Evolutionary conservation across 2,113 vertebrate species (phyloP).

Genomic region (cattle (Bos taurus)): ARS-UCD2.0 NC_037340.1:47904001-47904500

Average conservation of each 20-base stretch:
- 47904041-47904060: neutral
- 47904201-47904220: neutral
- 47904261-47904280: neutral
- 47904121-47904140: neutral
- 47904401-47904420: neutral
- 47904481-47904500: neutral
- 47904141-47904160: neutral
- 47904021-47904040: neutral
- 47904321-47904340: neutral
- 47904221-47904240: neutral
- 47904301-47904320: neutral
- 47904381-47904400: neutral
- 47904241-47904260: neutral
- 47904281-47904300: neutral
- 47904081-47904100: neutral
- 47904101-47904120: neutral
- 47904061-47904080: neutral
- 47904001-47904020: neutral
- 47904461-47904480: neutral
- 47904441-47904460: neutral
- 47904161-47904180: neutral
- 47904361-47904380: neutral
- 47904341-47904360: neutral
- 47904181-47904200: neutral
- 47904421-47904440: neutral